Percentiles rank a stretch among this genome's conserved stretches.
These are phyloP conservation scores for Ochropacha duplaris DNA, from an alignment of 2,888 invertebrate species.

Conservation along the genomic window DNA sequence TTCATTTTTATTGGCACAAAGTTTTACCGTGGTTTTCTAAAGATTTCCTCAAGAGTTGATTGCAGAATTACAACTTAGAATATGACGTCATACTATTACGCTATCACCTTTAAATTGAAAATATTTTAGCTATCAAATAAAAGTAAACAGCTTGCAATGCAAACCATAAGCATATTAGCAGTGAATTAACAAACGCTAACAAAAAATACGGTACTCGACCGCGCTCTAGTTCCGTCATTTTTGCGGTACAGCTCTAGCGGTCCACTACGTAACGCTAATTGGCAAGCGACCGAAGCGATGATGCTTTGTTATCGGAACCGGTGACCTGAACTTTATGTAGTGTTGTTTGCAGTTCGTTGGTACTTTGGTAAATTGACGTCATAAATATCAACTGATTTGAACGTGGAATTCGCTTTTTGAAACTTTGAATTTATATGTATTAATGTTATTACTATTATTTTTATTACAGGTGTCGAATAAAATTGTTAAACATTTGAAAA, in stretches of 20 bases:
- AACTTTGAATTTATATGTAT: not conserved
- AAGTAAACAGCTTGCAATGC: not conserved
- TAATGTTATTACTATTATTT: too few relatives aligned
- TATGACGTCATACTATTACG: too few relatives aligned
- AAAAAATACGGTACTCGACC: not conserved
- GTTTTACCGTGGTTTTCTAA: too few relatives aligned
- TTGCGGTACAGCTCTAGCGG: not conserved
- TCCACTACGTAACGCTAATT: conserved; percentile 28
- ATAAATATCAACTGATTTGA: not conserved
- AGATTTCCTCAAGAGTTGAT: too few relatives aligned
- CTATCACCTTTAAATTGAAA: not conserved
- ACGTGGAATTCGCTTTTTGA: not conserved
- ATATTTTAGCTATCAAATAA: not conserved
- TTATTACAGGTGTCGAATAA: too few relatives aligned
- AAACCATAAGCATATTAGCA: not conserved
- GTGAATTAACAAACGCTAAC: not conserved
- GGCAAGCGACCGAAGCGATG: conserved; percentile 28
- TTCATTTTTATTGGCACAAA: too few relatives aligned
- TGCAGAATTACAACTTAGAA: too few relatives aligned
- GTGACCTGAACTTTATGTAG: conserved; percentile 40
- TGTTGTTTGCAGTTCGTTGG: conserved; percentile 22
- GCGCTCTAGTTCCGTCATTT: not conserved
- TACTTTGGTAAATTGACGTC: conserved; percentile 6
- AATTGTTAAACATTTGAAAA: too few relatives aligned
- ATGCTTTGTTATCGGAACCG: conserved; percentile 31